Evolutionary conservation across 2,888 invertebrate genomes (phyloP).

Genomic region (Mythimna lalbum): DNA sequence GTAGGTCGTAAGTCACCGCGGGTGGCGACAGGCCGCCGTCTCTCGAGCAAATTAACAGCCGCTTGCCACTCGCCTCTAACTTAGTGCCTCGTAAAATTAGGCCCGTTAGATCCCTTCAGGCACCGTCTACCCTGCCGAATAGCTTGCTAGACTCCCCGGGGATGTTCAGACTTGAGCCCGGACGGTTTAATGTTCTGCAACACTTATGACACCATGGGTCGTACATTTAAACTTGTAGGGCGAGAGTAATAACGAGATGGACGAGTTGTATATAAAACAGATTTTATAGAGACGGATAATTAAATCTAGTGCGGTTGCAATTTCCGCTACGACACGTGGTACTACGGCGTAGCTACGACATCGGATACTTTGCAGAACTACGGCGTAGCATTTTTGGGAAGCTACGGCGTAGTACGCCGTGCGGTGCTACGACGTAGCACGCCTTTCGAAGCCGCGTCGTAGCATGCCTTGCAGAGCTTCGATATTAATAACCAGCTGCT

Average conservation of each 20-base stretch:
- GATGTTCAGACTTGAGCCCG: slow-evolving; percentile 70
- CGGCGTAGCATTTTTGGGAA: slow-evolving; percentile 14
- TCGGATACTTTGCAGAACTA: not conserved
- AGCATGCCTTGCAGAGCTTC: not conserved
- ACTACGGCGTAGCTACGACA: not conserved
- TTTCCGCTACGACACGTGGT: not conserved
- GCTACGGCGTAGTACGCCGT: slow-evolving; percentile 11
- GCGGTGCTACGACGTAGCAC: slow-evolving; percentile 19
- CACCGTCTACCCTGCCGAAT: slow-evolving; percentile 67
- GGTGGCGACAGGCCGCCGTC: slow-evolving; percentile 85
- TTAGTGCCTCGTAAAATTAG: slow-evolving; percentile 90
- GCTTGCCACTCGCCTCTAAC: slow-evolving; percentile 87
- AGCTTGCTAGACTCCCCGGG: slow-evolving; percentile 72
- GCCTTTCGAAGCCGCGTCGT: not conserved
- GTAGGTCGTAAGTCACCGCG: slow-evolving; percentile 87
- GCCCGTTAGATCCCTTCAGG: slow-evolving; percentile 85
- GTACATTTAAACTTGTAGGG: not conserved
- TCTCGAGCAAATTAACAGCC: slow-evolving; percentile 88
- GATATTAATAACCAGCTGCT: no score
- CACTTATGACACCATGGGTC: slow-evolving; percentile 67
- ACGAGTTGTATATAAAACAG: not conserved
- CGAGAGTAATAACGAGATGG: not conserved
- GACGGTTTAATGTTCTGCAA: slow-evolving; percentile 78
- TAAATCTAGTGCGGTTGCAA: not conserved
- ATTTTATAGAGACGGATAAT: not conserved